phyloP scores from a whole-genome alignment of 2,888 invertebrate genomes.

The Blera fallax region DNA sequence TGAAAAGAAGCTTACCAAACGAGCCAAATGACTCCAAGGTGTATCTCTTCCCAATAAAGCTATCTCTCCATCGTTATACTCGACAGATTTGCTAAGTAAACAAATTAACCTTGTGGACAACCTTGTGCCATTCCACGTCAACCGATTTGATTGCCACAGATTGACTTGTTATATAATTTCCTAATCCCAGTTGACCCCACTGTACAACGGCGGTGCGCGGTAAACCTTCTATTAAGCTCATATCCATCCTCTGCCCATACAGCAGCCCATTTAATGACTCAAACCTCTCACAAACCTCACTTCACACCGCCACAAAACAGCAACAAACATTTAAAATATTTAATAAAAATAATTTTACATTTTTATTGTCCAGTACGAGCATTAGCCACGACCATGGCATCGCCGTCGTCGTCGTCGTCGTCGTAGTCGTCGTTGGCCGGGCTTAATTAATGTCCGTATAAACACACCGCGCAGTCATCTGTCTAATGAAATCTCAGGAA shows the following conservation, averaged over 20 bases:
- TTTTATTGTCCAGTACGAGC: constrained; percentile 50
- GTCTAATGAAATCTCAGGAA: constrained; percentile 68
- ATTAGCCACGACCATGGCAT: constrained; percentile 30
- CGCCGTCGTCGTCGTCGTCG: constrained; percentile 21
- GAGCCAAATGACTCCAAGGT: too few species aligned
- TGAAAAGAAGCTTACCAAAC: too few species aligned
- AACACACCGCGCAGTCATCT: constrained; percentile 61
- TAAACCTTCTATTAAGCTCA: constrained; percentile 8
- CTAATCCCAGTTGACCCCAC: constrained; percentile 7
- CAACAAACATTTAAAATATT: constrained; percentile 54
- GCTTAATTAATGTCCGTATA: constrained; percentile 67
- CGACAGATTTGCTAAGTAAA: too few species aligned
- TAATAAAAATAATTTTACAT: constrained; percentile 67
- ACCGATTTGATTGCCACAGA: constrained; percentile 12
- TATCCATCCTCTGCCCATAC: constrained; percentile 13
- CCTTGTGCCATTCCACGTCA: not conserved
- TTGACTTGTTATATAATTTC: constrained; percentile 17
- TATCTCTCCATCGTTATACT: too few species aligned
- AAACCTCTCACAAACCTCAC: constrained; percentile 25
- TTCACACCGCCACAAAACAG: constrained; percentile 21
- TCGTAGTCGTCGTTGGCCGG: constrained; percentile 57
- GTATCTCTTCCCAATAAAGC: too few species aligned
- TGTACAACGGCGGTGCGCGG: not conserved
- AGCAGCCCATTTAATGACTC: constrained; percentile 50
- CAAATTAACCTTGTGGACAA: not conserved